Evolutionary conservation across 2,797 vertebrate genomes (phyloP).

Genomic region (Sparus aurata): DNA sequence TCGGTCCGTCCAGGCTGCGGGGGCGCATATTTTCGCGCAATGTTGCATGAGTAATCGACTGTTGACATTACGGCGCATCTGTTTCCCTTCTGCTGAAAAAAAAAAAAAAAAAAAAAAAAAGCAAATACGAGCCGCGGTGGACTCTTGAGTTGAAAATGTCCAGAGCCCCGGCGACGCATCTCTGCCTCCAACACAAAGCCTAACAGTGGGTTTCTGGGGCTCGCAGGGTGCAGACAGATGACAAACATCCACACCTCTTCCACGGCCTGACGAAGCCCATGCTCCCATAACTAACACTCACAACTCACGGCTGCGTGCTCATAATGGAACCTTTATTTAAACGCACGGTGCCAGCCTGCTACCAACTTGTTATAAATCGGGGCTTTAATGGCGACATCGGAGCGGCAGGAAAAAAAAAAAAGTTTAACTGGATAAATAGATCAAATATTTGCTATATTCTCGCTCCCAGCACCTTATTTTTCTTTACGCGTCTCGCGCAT

Average conservation of each 20-base stretch:
- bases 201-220: conserved; percentile 47
- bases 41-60: conserved; percentile 77
- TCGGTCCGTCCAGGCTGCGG: conserved; percentile 50
- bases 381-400: not conserved
- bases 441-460: not conserved
- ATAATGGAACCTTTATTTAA: not conserved
- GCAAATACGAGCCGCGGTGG: conserved; percentile 41
- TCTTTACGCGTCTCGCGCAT: not conserved
- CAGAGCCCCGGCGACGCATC: conserved; percentile 70
- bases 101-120: conserved; percentile 35
- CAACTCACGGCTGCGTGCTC: conserved; percentile 26
- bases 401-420: conserved; percentile 5
- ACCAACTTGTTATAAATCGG: conserved; percentile 35
- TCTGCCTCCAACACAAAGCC: conserved; percentile 54
- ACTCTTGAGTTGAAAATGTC: conserved; percentile 73
- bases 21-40: conserved; percentile 71
- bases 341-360: not conserved
- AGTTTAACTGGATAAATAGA: conserved; percentile 40
- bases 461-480: not conserved
- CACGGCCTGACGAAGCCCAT: conserved; percentile 73
- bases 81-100: conserved; percentile 72
- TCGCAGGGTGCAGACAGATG: conserved; percentile 63
- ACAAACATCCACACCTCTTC: conserved; percentile 66
- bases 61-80: conserved; percentile 80
- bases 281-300: conserved; percentile 46